Evolutionary conservation across 2,113 vertebrate species (phyloP), one percentile per base, ranked within the genome.

Genomic region (Cisticola juncidis): DNA sequence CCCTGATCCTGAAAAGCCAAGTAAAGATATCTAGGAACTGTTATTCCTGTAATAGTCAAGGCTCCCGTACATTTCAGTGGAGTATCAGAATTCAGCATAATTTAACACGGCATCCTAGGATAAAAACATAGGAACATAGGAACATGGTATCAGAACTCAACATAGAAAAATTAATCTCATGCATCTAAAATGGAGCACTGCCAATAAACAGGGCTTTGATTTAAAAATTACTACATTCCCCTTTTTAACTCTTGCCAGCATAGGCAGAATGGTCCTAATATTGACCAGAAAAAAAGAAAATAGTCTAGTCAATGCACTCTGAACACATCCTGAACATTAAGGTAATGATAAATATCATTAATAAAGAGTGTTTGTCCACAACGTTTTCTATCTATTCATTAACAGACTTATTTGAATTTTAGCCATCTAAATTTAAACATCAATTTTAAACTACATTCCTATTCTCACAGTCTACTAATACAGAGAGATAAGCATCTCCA

Each of bases 341-440:
- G 17, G 51, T 73, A 65, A 65, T 77, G 9, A 61, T 33, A 62
- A 78, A 50, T 73, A 58, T 29, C 53, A 36, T 48, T 54, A 69
- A 47, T 44, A 88, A 93, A 53, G 28, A 35, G 36, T 54, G 45
- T 70, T 95, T 92, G 42, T 40, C 61, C 93, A 35, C 50, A 57
- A 17, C 25, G 23, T 17, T 28, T 92, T 89, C 94, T 92, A 4
- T 28, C 33, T 81, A 40, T 89, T 95, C 69, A 82, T 71, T 96
- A 74, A 72, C 47, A 36, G 9, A 95, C 15, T 51, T 95, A 86
- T 64, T 48, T 96, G 82, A 95, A 96, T 95, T 83, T 86, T 56
- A 79, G 12, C 20, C 47, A 47, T 51, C 28, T 66, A 60, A 62
- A 70, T 88, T 73, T 70, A 78, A 83, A 74, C 18, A 50, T 35